Evolutionary conservation across 2,888 invertebrate genomes (phyloP).

Genomic region (Bedellia somnulentella): DNA sequence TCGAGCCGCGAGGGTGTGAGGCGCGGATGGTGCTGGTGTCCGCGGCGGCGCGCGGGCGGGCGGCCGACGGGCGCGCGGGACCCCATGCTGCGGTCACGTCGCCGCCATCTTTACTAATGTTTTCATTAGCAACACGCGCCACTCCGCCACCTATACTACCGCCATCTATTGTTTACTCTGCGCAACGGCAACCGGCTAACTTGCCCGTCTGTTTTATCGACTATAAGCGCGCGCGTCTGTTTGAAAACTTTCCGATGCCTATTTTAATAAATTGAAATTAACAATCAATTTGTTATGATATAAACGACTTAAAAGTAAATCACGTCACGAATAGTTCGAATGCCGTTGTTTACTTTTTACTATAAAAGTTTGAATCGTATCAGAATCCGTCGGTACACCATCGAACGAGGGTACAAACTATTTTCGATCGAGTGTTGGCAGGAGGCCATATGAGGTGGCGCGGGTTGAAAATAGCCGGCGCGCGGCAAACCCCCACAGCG

Average conservation of each 20-base stretch:
- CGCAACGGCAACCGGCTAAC: slow-evolving; percentile 2
- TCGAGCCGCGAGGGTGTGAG: slow-evolving; percentile 28
- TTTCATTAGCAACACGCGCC: slow-evolving; percentile 16
- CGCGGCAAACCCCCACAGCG: slow-evolving; percentile 25
- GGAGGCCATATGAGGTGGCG: slow-evolving; percentile 55
- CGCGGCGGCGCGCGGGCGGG: slow-evolving; percentile 67
- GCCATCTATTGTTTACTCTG: slow-evolving; percentile 36
- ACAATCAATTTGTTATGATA: no score
- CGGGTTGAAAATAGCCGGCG: slow-evolving; percentile 36
- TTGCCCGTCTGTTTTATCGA: slow-evolving; percentile 54
- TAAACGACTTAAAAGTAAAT: no score
- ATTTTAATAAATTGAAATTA: no score
- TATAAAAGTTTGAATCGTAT: background rate
- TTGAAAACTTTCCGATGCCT: slow-evolving; percentile 22
- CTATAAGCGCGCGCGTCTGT: slow-evolving; percentile 13
- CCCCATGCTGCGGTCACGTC: slow-evolving; percentile 41
- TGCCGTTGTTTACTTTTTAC: no score
- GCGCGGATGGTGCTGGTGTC: slow-evolving; percentile 76
- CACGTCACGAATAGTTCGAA: no score
- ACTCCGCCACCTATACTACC: slow-evolving; percentile 40
- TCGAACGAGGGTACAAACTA: no score
- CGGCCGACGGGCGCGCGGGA: slow-evolving; percentile 50
- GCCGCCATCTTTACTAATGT: slow-evolving; percentile 64
- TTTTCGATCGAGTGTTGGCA: slow-evolving; percentile 46
- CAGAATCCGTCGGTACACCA: background rate